Evolutionary conservation across 2,113 vertebrate species (phyloP).

Genomic region (Lagenorhynchus albirostris): DNA sequence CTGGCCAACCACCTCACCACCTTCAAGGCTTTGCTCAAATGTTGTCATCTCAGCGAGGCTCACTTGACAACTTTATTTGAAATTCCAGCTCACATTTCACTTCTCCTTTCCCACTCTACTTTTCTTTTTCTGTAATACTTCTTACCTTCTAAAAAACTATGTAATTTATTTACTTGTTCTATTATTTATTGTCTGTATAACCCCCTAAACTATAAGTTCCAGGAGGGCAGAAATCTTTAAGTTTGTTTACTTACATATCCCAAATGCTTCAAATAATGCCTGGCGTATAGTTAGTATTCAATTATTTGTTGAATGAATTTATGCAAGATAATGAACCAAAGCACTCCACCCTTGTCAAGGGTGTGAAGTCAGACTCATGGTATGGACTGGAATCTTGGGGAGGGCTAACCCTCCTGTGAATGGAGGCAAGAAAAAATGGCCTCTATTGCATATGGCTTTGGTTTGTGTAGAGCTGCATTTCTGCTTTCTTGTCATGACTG

Average conservation of each 20-base stretch:
- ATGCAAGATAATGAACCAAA: background rate
- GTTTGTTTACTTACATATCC: background rate
- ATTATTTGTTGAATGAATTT: conserved; percentile 4
- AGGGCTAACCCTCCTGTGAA: background rate
- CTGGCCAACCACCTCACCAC: background rate
- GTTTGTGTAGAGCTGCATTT: background rate
- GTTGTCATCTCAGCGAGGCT: background rate
- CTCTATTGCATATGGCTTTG: background rate
- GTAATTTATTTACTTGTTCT: background rate
- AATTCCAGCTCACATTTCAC: background rate
- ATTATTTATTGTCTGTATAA: background rate
- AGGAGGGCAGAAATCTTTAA: background rate
- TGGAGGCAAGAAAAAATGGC: background rate
- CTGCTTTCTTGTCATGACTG: background rate
- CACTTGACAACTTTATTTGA: background rate
- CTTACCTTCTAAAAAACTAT: background rate
- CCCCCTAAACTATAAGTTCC: background rate
- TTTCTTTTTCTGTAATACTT: background rate
- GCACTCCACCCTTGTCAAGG: background rate
- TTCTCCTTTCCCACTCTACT: background rate
- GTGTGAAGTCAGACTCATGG: background rate
- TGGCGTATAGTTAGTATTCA: background rate
- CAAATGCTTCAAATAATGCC: background rate
- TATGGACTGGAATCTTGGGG: background rate
- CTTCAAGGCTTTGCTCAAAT: background rate